Evolutionary conservation across 2,888 invertebrate genomes (phyloP).

Genomic region (Glyphotaelius pellucidus): DNA sequence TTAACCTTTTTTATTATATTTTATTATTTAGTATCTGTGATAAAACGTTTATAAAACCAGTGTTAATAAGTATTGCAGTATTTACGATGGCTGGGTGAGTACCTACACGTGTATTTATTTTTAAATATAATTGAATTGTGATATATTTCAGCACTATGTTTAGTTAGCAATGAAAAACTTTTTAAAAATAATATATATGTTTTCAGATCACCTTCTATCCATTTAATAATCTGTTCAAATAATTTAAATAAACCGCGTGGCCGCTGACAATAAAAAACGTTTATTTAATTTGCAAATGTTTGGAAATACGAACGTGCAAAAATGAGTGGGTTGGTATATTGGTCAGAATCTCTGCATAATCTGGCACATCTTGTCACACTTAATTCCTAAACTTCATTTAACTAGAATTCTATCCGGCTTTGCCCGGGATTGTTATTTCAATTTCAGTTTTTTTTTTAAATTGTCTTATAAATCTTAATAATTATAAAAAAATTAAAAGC

Average conservation of each 20-base stretch:
- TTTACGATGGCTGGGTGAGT: conserved; percentile 58
- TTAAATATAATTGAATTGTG: neutral
- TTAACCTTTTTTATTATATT: neutral
- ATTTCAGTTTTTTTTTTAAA: neutral
- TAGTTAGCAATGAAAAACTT: neutral
- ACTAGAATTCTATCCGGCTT: neutral
- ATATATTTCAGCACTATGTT: neutral
- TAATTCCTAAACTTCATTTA: neutral
- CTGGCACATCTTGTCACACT: neutral
- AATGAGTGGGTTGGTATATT: neutral
- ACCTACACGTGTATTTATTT: neutral
- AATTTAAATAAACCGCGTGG: neutral
- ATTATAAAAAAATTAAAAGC: neutral
- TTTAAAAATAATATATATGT: neutral
- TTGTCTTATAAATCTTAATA: neutral
- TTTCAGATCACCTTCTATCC: neutral
- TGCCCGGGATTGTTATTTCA: neutral
- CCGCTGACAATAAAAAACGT: neutral
- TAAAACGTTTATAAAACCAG: conserved; percentile 4
- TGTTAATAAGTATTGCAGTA: conserved; percentile 44
- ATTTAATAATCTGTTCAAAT: neutral
- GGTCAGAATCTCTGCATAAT: neutral
- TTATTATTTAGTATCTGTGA: conserved; percentile 32
- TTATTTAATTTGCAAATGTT: neutral
- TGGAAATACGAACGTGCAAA: neutral